phyloP scores from a whole-genome alignment of 2,888 invertebrate species.

The Cloeon dipterum region DNA sequence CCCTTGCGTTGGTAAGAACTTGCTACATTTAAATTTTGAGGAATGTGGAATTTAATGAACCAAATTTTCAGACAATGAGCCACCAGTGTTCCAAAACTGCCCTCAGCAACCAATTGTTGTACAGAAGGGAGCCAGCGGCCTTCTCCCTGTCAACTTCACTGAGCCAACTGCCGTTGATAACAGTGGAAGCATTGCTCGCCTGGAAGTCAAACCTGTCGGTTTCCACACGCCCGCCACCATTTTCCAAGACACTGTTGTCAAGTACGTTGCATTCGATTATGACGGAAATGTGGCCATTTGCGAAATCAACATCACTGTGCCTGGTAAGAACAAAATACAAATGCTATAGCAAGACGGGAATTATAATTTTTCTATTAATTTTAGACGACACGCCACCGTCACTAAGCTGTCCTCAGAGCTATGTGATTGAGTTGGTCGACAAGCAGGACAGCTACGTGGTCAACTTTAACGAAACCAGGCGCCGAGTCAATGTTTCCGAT shows the following conservation, averaged over 20 bases:
- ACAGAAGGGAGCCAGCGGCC: slow-evolving; percentile 67
- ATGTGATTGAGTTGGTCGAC: slow-evolving; percentile 76
- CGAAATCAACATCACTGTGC: slow-evolving; percentile 85
- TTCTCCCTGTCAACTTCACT: slow-evolving; percentile 75
- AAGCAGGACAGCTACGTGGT: slow-evolving; percentile 75
- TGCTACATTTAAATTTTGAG: background rate
- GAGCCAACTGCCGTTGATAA: slow-evolving; percentile 90
- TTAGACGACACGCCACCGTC: slow-evolving; percentile 72
- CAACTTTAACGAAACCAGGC: slow-evolving; percentile 73
- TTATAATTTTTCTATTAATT: slow-evolving; percentile 4
- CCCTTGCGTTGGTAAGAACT: slow-evolving; percentile 64
- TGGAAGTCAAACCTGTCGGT: slow-evolving; percentile 79
- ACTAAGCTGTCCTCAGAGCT: slow-evolving; percentile 79
- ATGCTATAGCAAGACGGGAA: too few species aligned
- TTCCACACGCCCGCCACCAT: slow-evolving; percentile 72
- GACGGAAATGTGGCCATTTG: slow-evolving; percentile 96
- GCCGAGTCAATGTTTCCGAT: slow-evolving; percentile 65
- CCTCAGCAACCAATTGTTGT: slow-evolving; percentile 82
- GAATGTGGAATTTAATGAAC: too few species aligned
- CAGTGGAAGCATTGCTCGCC: slow-evolving; percentile 78
- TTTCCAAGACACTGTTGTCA: slow-evolving; percentile 77
- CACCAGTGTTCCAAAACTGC: slow-evolving; percentile 90
- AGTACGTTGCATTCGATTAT: slow-evolving; percentile 91
- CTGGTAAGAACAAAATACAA: slow-evolving; percentile 26
- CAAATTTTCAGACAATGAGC: slow-evolving; percentile 58